Evolutionary conservation across 2,113 vertebrate species (phyloP).

Genomic region (Choloepus hoffmanni): DNA sequence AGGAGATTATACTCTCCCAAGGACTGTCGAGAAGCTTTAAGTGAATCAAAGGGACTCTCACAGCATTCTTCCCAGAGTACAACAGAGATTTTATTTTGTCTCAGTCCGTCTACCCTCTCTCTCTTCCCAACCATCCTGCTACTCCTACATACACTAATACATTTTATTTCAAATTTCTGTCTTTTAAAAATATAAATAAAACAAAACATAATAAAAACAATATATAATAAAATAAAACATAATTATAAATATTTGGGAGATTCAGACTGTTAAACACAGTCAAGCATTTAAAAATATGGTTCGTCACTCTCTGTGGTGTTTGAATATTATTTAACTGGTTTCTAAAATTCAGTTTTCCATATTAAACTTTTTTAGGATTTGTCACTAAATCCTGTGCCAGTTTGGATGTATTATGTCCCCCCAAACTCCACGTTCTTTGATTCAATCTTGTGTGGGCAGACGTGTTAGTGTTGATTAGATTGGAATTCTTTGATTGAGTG

Average conservation of each 20-base stretch:
- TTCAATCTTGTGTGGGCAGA: no score
- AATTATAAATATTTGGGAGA: background rate
- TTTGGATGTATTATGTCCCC: no score
- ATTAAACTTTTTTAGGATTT: background rate
- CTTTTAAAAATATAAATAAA: background rate
- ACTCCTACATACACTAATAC: background rate
- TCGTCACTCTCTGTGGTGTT: background rate
- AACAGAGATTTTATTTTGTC: background rate
- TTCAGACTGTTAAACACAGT: background rate
- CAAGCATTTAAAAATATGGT: background rate
- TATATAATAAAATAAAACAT: no score
- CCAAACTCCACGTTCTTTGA: no score
- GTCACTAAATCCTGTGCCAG: background rate
- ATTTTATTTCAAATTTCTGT: background rate
- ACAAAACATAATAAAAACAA: background rate
- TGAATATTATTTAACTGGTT: background rate
- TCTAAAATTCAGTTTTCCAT: background rate
- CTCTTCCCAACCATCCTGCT: background rate
- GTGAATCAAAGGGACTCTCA: background rate
- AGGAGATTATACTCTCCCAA: background rate
- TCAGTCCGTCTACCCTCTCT: background rate
- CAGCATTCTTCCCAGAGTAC: background rate
- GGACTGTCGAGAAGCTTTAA: background rate
- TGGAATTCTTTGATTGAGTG: no score
- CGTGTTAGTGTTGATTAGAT: no score